Evolutionary conservation across 2,888 invertebrate genomes (phyloP).

Genomic region (Pollenia griseotomentosa): DNA sequence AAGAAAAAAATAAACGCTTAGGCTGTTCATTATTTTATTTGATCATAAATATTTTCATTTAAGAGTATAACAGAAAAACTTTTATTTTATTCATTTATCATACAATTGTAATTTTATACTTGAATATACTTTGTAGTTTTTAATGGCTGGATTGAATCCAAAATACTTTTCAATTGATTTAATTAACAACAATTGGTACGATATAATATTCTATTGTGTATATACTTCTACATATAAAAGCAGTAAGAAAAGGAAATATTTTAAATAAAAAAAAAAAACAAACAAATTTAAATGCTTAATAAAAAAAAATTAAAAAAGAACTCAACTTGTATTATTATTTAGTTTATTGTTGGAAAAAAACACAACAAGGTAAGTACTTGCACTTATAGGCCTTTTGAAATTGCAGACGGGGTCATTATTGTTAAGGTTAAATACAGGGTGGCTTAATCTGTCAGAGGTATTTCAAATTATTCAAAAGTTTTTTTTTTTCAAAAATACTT

Average conservation of each 20-base stretch:
- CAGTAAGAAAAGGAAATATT: conserved; percentile 43
- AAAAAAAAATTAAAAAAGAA: conserved; percentile 38
- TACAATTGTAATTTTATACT: conserved; percentile 58
- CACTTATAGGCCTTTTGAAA: conserved; percentile 12
- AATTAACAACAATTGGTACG: conserved; percentile 54
- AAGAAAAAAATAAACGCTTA: conserved; percentile 34
- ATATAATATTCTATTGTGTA: conserved; percentile 53
- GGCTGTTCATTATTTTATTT: conserved; percentile 52
- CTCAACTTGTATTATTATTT: conserved; percentile 21
- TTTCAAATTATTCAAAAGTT: neutral
- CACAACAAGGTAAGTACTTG: conserved; percentile 39
- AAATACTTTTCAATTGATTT: conserved; percentile 60
- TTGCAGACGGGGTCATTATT: conserved; percentile 16
- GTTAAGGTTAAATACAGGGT: conserved; percentile 22
- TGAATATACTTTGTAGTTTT: conserved; percentile 53
- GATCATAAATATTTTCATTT: conserved; percentile 25
- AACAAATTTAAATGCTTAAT: conserved; percentile 61
- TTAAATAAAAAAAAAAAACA: conserved; percentile 35
- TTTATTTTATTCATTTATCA: conserved; percentile 36
- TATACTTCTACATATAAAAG: conserved; percentile 7
- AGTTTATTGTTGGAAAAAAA: conserved; percentile 10
- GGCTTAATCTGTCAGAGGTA: conserved; percentile 10
- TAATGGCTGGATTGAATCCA: conserved; percentile 64
- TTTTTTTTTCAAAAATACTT: conserved; percentile 5
- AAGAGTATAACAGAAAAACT: neutral